Evolutionary conservation across 2,113 vertebrate genomes (phyloP), one percentile per base, ranked within the genome.

Genomic region (Aspiorhynchus laticeps): DNA sequence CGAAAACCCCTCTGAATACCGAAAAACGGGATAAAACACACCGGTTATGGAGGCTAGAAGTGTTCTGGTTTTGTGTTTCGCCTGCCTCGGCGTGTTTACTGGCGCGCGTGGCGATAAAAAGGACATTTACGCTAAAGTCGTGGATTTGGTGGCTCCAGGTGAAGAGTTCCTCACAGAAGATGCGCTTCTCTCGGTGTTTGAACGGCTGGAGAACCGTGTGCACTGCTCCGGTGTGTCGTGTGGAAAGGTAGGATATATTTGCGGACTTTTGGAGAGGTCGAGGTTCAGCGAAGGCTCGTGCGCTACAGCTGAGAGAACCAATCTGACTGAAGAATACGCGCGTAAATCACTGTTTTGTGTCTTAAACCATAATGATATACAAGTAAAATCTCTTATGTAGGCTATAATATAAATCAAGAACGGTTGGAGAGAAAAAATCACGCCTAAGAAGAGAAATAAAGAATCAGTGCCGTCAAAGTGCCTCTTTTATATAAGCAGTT

Each of bases 181-280:
- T 5, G 91, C 92, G 2, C 87, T 95, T 31, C 90, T 80, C 88
- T 71, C 89, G 36, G 89, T 94, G 90, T 94, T 95, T 92, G 93
- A 88, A 88, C 92, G 86, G 28, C 90, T 96, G 88, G 89, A 95
- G 95, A 90, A 94, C 5, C 95, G 95, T 95, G 95, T 95, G 95
- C 95, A 96, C 63, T 95, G 95, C 83, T 85, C 85, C 10, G 92
- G 65, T 63, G 95, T 94, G 95, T 83, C 95, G 95, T 96, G 95
- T 95, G 95, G 67, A 96, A 95, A 95, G 93, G 95, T 95, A 85
- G 65, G 90, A 88, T 94, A 91, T 92, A 93, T 94, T 89, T 77
- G 56, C 76, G 10, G n/a, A 65, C 56, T 73, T 73, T 79, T 84
- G 28, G 56, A 33, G 87, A 83, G 93, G 93, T 93, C 93, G 92